phyloP scores from a whole-genome alignment of 2,888 invertebrate species.

The Euzophera pinguis region DNA sequence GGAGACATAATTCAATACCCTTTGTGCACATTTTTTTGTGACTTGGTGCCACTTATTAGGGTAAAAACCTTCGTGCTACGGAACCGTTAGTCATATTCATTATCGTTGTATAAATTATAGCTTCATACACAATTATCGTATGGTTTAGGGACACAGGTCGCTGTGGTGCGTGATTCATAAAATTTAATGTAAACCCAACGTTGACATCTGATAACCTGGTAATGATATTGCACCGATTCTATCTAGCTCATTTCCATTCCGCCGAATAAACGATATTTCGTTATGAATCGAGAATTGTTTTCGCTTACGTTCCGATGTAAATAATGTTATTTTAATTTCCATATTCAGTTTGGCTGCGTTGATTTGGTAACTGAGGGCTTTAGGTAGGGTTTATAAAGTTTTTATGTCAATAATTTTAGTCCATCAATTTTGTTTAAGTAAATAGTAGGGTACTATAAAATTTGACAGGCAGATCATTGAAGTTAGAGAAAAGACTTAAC shows the following conservation, averaged over 20 bases:
- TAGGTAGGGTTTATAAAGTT: not conserved
- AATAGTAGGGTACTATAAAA: too few relatives aligned
- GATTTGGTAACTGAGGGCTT: conserved; percentile 14
- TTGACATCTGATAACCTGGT: conserved; percentile 41
- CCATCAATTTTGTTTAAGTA: too few relatives aligned
- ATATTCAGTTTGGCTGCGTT: conserved; percentile 18
- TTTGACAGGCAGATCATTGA: too few relatives aligned
- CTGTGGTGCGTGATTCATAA: conserved; percentile 56
- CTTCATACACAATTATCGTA: conserved; percentile 62
- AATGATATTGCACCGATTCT: conserved; percentile 42
- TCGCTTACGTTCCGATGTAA: conserved; percentile 25
- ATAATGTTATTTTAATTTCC: conserved; percentile 25
- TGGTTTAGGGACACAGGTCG: conserved; percentile 41
- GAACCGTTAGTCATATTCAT: conserved; percentile 69
- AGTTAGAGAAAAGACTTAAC: too few relatives aligned
- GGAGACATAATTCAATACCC: conserved; percentile 52
- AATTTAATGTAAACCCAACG: conserved; percentile 40
- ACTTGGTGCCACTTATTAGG: conserved; percentile 55
- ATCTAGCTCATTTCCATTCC: conserved; percentile 36
- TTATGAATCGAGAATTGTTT: conserved; percentile 26
- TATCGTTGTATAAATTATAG: conserved; percentile 71
- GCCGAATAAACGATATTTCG: conserved; percentile 27
- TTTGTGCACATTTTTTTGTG: conserved; percentile 53
- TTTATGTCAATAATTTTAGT: too few relatives aligned
- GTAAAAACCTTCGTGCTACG: conserved; percentile 67